Conservation (phyloP, 1,140 invertebrate genomes). For the Dendroctonus ponderosae region DNA sequence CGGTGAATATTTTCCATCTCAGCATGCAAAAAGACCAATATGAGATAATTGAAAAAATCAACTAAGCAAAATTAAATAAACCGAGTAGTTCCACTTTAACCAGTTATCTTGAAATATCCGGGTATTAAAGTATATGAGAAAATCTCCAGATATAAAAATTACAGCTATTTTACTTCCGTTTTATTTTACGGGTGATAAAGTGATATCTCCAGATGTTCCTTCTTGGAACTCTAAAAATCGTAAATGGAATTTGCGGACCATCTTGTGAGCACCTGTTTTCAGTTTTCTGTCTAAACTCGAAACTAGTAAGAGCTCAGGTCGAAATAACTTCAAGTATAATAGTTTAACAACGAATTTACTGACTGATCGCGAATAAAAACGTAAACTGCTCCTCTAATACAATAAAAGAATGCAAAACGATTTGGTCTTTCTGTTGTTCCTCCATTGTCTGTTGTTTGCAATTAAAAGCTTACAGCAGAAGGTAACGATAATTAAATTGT, state of each 20-base stretch:
- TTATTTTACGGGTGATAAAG: slow-evolving; percentile 19
- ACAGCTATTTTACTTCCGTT: slow-evolving; percentile 12
- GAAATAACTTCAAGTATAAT: slow-evolving; percentile 1
- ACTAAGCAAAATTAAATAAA: too few species aligned
- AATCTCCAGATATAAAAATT: slow-evolving; percentile 17
- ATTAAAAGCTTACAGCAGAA: too few species aligned
- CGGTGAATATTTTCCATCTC: too few species aligned
- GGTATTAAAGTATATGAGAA: slow-evolving; percentile 1
- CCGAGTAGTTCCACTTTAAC: too few species aligned
- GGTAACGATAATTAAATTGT: too few species aligned
- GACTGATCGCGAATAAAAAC: too few species aligned
- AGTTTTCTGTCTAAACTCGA: not conserved
- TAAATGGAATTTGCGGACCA: slow-evolving; percentile 11
- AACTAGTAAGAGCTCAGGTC: not conserved
- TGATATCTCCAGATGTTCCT: slow-evolving; percentile 15
- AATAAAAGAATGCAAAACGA: too few species aligned
- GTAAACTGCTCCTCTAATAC: too few species aligned
- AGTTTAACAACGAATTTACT: not conserved
- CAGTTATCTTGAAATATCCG: slow-evolving; percentile 14
- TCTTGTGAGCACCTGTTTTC: slow-evolving; percentile 3
- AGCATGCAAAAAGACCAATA: too few species aligned
- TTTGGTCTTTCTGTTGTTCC: too few species aligned
- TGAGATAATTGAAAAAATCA: too few species aligned
- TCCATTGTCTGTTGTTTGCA: too few species aligned
- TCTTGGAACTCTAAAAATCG: slow-evolving; percentile 8